A percentile compares a stretch with the other conserved stretches of the same genome.
These are phyloP conservation scores for Pogonus chalceus DNA, from an alignment of 1,140 invertebrate genomes.

Conservation along the genomic window DNA sequence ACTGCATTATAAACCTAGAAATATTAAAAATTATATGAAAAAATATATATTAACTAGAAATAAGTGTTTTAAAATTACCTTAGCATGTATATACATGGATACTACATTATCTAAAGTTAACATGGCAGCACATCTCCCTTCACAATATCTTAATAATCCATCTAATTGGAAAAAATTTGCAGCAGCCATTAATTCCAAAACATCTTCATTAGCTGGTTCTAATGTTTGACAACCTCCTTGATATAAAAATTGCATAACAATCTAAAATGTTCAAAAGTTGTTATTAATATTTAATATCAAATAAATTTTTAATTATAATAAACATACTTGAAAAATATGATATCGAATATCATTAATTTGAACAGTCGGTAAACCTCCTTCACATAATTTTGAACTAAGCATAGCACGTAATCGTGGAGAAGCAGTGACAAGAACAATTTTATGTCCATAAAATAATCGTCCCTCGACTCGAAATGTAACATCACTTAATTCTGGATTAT, in stretches of 20 bases:
- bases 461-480: constrained; percentile 86
- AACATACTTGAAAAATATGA: constrained; percentile 74
- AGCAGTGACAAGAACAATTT: constrained; percentile 84
- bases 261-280: constrained; percentile 39
- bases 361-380: constrained; percentile 70
- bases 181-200: constrained; percentile 81
- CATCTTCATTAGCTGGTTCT: constrained; percentile 66
- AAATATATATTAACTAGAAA: not conserved
- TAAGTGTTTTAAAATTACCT: constrained; percentile 57
- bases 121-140: constrained; percentile 71
- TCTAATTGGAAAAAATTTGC: constrained; percentile 87
- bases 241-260: constrained; percentile 89
- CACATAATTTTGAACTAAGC: constrained; percentile 68
- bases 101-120: constrained; percentile 82
- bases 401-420: constrained; percentile 77
- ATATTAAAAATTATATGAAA: constrained; percentile 12
- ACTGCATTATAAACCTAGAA: constrained; percentile 75
- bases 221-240: constrained; percentile 72
- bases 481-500: constrained; percentile 83
- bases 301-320: constrained; percentile 9
- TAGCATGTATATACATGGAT: constrained; percentile 87
- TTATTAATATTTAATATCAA: constrained; percentile 13
- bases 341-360: constrained; percentile 90
- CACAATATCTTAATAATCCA: constrained; percentile 73
- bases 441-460: constrained; percentile 86